phyloP scores from a whole-genome alignment of 2,797 vertebrate genomes.

The Antennarius maculatus region DNA sequence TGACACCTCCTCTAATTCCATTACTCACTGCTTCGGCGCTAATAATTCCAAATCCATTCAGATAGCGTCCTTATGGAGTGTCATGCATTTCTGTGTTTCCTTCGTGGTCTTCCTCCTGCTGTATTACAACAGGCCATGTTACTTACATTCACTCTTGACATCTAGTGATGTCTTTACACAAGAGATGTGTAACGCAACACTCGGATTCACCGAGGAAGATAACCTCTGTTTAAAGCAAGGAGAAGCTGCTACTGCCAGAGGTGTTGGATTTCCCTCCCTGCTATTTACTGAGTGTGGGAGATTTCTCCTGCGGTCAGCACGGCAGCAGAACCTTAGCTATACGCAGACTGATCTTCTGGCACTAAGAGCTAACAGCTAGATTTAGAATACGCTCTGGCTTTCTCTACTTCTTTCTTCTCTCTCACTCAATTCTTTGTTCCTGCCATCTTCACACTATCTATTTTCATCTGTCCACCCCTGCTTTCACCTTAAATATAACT shows the following conservation, averaged over 20 bases:
- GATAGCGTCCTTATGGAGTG: slow-evolving; percentile 31
- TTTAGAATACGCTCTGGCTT: slow-evolving; percentile 26
- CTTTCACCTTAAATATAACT: slow-evolving; percentile 41
- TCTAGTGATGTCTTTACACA: slow-evolving; percentile 81
- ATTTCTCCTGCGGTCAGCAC: slow-evolving; percentile 76
- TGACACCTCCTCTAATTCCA: slow-evolving; percentile 66
- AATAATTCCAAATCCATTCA: slow-evolving; percentile 68
- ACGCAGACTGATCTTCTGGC: slow-evolving; percentile 50
- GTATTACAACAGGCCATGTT: slow-evolving; percentile 73
- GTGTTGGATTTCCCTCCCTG: slow-evolving; percentile 79
- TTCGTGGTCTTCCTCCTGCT: slow-evolving; percentile 50
- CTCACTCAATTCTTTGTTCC: slow-evolving; percentile 39
- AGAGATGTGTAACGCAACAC: slow-evolving; percentile 75
- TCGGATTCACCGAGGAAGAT: slow-evolving; percentile 76
- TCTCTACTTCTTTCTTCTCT: slow-evolving; percentile 33
- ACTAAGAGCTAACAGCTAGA: slow-evolving; percentile 35
- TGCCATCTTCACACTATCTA: slow-evolving; percentile 53
- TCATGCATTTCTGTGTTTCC: slow-evolving; percentile 34
- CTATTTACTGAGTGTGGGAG: slow-evolving; percentile 72
- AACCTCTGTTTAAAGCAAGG: slow-evolving; percentile 71
- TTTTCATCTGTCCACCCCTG: slow-evolving; percentile 52
- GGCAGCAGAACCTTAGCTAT: slow-evolving; percentile 45
- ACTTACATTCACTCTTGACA: slow-evolving; percentile 77
- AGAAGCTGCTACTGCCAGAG: slow-evolving; percentile 63
- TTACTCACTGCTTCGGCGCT: slow-evolving; percentile 53